A percentile compares a stretch with the other conserved stretches of the same genome.
Evolutionary conservation across 2,888 invertebrate genomes (phyloP).

Genomic region (Asteroscopus sphinx): DNA sequence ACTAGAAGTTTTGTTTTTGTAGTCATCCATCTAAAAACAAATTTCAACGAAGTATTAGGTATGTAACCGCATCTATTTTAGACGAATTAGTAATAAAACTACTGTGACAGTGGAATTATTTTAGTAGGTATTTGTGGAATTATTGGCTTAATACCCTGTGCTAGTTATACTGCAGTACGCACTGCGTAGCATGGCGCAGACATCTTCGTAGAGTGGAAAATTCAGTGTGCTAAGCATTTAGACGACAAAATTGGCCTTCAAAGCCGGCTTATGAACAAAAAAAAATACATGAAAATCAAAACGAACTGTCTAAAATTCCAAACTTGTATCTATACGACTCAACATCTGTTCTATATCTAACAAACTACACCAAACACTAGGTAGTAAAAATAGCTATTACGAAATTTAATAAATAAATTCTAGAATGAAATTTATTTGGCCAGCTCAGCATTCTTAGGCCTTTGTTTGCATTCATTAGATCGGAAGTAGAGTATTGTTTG

Average conservation of each 20-base stretch:
- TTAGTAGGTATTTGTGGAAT: constrained; percentile 11
- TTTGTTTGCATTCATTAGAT: constrained; percentile 71
- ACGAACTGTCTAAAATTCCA: background rate
- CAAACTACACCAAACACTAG: constrained; percentile 5
- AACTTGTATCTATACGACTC: constrained; percentile 8
- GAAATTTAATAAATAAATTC: constrained; percentile 45
- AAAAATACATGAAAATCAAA: too few relatives aligned
- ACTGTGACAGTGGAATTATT: constrained; percentile 11
- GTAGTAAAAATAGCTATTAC: constrained; percentile 33
- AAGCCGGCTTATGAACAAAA: too few relatives aligned
- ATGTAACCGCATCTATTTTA: constrained; percentile 39
- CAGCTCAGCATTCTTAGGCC: constrained; percentile 61
- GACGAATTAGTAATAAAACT: constrained; percentile 17
- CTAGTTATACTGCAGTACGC: background rate
- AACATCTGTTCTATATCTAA: constrained; percentile 24
- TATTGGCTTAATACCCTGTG: background rate
- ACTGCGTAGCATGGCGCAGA: background rate
- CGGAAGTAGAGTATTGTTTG: constrained; percentile 80
- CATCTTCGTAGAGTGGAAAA: background rate
- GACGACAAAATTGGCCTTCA: background rate
- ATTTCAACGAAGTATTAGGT: constrained; percentile 27
- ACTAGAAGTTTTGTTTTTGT: constrained; percentile 1
- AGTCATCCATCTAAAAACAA: background rate
- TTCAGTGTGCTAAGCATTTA: background rate
- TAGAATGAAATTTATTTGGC: constrained; percentile 49